Conservation (phyloP, 2,888 invertebrate genomes). For the Dicranocentrus wangi region DNA sequence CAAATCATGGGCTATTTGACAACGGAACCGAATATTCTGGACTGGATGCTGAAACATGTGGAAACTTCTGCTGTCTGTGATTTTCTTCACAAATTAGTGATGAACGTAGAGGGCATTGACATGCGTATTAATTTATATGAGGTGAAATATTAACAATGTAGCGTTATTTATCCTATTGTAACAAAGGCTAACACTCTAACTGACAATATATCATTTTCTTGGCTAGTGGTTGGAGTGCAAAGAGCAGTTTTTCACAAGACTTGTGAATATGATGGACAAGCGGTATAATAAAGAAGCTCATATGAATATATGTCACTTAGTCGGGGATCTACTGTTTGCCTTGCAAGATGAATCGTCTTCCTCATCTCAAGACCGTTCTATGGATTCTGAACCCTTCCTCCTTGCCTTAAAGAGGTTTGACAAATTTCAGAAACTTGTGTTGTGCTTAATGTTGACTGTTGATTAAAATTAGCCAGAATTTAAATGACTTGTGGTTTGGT, state of each 20-base stretch:
- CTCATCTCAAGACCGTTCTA: slow-evolving; percentile 78
- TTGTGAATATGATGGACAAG: slow-evolving; percentile 80
- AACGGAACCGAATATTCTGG: slow-evolving; percentile 88
- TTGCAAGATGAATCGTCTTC: slow-evolving; percentile 78
- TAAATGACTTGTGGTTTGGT: slow-evolving; percentile 38
- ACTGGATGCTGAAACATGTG: slow-evolving; percentile 89
- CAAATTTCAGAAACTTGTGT: slow-evolving; percentile 73
- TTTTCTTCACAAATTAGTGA: slow-evolving; percentile 88
- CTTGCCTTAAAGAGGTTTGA: slow-evolving; percentile 83
- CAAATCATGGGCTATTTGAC: slow-evolving; percentile 93
- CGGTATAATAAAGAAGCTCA: slow-evolving; percentile 85
- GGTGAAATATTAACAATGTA: slow-evolving; percentile 75
- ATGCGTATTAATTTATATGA: slow-evolving; percentile 82
- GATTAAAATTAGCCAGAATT: background rate
- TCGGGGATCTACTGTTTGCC: slow-evolving; percentile 87
- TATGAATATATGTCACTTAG: slow-evolving; percentile 89
- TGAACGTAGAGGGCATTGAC: slow-evolving; percentile 85
- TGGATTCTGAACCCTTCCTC: slow-evolving; percentile 83
- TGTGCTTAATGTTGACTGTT: background rate
- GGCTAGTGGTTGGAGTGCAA: slow-evolving; percentile 86
- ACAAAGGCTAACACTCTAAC: no score
- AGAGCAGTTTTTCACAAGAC: slow-evolving; percentile 87
- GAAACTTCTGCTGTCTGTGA: slow-evolving; percentile 96
- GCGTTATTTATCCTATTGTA: no score
- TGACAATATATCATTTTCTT: no score